Percentiles rank a stretch among this genome's conserved stretches.
Conservation (phyloP, 2,888 invertebrate species). For the Digitonthophagus gazella region DNA sequence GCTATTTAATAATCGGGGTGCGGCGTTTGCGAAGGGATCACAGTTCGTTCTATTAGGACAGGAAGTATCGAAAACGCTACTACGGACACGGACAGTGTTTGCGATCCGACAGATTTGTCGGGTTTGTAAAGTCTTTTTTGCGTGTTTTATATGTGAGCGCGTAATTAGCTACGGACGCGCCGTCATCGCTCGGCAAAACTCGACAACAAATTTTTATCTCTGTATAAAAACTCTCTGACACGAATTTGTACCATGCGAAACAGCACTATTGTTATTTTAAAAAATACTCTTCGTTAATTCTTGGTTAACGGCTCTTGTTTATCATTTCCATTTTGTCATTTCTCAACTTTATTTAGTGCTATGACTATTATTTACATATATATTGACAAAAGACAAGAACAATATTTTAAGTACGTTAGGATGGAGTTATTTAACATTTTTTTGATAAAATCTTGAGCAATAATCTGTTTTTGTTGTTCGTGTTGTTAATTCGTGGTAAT, state of each 20-base stretch:
- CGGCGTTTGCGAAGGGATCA: slow-evolving; percentile 4
- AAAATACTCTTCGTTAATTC: slow-evolving; percentile 42
- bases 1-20: neutral
- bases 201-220: slow-evolving; percentile 47
- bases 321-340: slow-evolving; percentile 14
- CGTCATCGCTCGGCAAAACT: slow-evolving; percentile 44
- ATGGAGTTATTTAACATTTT: neutral
- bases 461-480: neutral
- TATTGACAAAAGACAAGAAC: slow-evolving; percentile 48
- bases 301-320: slow-evolving; percentile 39
- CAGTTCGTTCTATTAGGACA: slow-evolving; percentile 17
- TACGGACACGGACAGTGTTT: too few species aligned
- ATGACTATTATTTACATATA: slow-evolving; percentile 39
- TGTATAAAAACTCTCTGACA: slow-evolving; percentile 48
- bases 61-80: too few species aligned
- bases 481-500: too few species aligned
- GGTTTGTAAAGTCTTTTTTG: slow-evolving; percentile 9
- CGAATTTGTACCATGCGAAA: slow-evolving; percentile 53
- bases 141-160: slow-evolving; percentile 21
- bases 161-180: slow-evolving; percentile 41
- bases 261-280: slow-evolving; percentile 50
- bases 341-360: slow-evolving; percentile 19
- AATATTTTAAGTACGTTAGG: slow-evolving; percentile 21
- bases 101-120: too few species aligned
- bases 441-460: slow-evolving; percentile 4